phyloP scores from a whole-genome alignment of 2,113 vertebrate species.

The Tauraco erythrolophus region DNA sequence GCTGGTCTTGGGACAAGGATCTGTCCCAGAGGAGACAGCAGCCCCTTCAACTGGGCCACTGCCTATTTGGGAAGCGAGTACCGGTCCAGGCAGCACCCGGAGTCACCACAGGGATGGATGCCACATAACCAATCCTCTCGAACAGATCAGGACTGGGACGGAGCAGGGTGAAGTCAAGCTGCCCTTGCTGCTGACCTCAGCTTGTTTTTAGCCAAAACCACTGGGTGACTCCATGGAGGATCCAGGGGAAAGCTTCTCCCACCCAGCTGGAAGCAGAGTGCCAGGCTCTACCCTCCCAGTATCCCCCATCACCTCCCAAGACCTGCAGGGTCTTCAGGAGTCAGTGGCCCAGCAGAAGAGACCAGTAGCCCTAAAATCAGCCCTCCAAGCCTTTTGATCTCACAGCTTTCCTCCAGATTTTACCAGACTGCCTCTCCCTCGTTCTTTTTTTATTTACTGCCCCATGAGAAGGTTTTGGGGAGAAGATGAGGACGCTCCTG shows the following conservation, averaged over 20 bases:
- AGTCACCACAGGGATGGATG: neutral
- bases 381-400: neutral
- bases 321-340: neutral
- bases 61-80: accelerated
- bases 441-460: neutral
- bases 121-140: accelerated
- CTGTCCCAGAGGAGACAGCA: accelerated
- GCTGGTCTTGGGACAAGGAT: neutral
- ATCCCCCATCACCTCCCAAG: neutral
- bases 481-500: no score
- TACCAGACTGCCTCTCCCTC: neutral
- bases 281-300: neutral
- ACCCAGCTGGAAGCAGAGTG: neutral
- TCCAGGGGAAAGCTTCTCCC: neutral
- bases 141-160: accelerated
- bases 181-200: neutral
- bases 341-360: neutral
- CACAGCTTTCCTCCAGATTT: neutral
- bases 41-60: neutral
- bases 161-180: neutral
- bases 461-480: accelerated
- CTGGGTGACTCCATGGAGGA: neutral
- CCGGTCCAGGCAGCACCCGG: neutral
- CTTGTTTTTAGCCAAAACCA: neutral
- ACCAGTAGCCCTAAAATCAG: neutral